Percentiles rank a stretch among this genome's conserved stretches.
phyloP scores from a whole-genome alignment of 1,140 invertebrate genomes.

The Calliphora vicina region DNA sequence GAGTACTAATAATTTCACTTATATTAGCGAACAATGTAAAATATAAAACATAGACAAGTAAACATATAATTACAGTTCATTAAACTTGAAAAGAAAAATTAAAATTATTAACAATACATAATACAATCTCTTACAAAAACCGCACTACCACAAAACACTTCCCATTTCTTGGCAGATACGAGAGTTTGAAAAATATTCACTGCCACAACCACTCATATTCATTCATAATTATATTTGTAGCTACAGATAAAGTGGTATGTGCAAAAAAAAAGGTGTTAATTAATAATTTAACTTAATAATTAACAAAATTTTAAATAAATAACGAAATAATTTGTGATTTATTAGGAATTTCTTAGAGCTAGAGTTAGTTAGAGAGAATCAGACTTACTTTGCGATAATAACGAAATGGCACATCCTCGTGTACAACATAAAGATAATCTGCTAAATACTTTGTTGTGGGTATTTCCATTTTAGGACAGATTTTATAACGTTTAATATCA shows the following conservation, averaged over 20 bases:
- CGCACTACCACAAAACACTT: neutral
- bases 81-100: conserved; percentile 21
- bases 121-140: neutral
- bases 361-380: neutral
- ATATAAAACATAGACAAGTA: neutral
- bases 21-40: neutral
- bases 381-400: conserved; percentile 63
- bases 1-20: too few relatives aligned
- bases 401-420: conserved; percentile 62
- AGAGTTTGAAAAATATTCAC: neutral
- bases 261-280: neutral
- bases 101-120: neutral
- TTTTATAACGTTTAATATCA: conserved; percentile 56
- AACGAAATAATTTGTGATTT: neutral
- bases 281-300: neutral
- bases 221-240: neutral
- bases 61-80: conserved; percentile 18
- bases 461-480: conserved; percentile 63
- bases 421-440: conserved; percentile 61
- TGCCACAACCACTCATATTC: neutral
- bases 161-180: neutral
- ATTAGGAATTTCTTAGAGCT: too few relatives aligned
- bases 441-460: conserved; percentile 63
- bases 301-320: neutral
- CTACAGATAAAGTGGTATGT: neutral